Conservation (phyloP, 2,888 invertebrate species). For the Euphydryas editha region DNA sequence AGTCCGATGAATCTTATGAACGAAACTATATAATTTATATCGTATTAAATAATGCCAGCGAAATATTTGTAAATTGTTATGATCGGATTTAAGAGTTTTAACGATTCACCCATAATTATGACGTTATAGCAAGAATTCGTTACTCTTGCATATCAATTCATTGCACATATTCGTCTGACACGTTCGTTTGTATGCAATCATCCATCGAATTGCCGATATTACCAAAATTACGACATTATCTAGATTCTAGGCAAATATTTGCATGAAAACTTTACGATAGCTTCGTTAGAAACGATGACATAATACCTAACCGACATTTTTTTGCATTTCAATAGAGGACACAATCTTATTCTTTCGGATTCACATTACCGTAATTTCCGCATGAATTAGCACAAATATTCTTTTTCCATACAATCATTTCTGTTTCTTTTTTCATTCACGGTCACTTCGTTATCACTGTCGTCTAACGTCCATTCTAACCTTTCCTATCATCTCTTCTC, state of each 20-base stretch:
- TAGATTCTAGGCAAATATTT: slow-evolving; percentile 1
- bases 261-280: not conserved
- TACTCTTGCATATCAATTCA: too few species aligned
- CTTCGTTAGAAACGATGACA: not conserved
- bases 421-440: slow-evolving; percentile 14
- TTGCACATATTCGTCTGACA: not conserved
- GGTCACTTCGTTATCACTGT: slow-evolving; percentile 16
- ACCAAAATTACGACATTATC: slow-evolving; percentile 1
- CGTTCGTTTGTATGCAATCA: not conserved
- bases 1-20: slow-evolving; percentile 17
- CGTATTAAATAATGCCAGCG: not conserved
- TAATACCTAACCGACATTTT: not conserved
- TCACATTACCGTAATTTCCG: not conserved
- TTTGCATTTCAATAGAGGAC: slow-evolving; percentile 1
- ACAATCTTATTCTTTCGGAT: not conserved
- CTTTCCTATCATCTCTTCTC: slow-evolving; percentile 77
- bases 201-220: not conserved
- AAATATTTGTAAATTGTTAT: not conserved
- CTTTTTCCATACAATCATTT: slow-evolving; percentile 1
- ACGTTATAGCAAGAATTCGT: too few species aligned
- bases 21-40: slow-evolving; percentile 7
- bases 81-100: not conserved
- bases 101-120: too few species aligned
- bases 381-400: slow-evolving; percentile 8
- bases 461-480: slow-evolving; percentile 46